Evolutionary conservation across 2,113 vertebrate species (phyloP), one percentile per base, ranked within the genome.

Genomic region (Neofelis nebulosa): DNA sequence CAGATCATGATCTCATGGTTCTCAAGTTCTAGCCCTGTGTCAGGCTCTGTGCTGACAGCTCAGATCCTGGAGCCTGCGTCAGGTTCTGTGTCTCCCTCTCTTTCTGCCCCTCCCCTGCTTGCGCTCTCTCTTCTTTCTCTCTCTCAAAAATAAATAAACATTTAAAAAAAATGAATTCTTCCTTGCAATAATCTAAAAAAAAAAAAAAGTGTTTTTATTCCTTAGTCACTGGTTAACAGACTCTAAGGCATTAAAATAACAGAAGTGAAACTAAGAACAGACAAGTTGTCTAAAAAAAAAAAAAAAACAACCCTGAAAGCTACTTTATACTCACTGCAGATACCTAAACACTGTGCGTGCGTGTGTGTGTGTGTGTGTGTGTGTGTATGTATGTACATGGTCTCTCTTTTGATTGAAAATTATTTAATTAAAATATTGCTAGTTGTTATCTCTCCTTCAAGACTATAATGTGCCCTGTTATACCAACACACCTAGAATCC

Each of bases 151-250:
- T 61, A 61, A 61, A 61, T 19, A 61, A 61, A 61, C 21, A 23
- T 61, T 61, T 8, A 3, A 25, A 61, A 61, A 61, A 21, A 61
- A 61, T 23, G 57, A 61, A 61, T 61, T 61, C 19, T 61, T 61
- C 57, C 8, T 61, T 61, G 57, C 57, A 61, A 61, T 25, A 61
- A 61, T 61, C 57, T 61, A 23, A 61, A 57, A 15, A 55, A 57
- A 55, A 38, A 55, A 21, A 57, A 57, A 45, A 96, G 96, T 36
- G 61, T 74, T 96, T 88, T 63, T n/a, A 73, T 95, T 96, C 52
- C 73, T 94, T 65, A 36, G 78, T 90, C 96, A 63, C 50, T 71
- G 3, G 7, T 41, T 89, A 52, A n/a, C 36, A 89, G 93, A 98
- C 91, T 91, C 52, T 87, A 55, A 16, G 55, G 10, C 38, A 63